A percentile compares a stretch with the other conserved stretches of the same genome.
Conservation (phyloP, 2,113 vertebrate species). For the Sceloporus tristichus region DNA sequence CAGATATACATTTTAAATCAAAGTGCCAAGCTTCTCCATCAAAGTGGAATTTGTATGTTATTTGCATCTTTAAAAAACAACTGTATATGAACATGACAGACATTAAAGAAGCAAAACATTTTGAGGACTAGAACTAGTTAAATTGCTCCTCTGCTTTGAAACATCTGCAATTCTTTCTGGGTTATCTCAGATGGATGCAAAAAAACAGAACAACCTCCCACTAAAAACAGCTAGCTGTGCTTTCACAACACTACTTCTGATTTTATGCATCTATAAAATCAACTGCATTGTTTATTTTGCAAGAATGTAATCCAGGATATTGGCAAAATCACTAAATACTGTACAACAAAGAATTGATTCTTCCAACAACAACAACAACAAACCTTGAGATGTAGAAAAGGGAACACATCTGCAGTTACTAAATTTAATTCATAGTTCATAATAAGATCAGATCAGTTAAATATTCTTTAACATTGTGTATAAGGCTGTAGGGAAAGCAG, state of each 20-base stretch:
- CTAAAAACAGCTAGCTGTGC: not conserved
- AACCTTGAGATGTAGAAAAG: not conserved
- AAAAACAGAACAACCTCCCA: conserved; percentile 45
- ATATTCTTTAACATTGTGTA: conserved; percentile 22
- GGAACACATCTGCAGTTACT: conserved; percentile 11
- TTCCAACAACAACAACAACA: not conserved
- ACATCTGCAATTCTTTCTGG: conserved; percentile 34
- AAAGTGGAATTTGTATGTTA: conserved; percentile 3
- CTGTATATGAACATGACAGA: conserved; percentile 24
- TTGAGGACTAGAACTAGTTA: conserved; percentile 33
- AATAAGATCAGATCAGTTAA: conserved; percentile 19
- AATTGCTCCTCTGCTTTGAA: conserved; percentile 51
- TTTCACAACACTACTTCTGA: conserved; percentile 25
- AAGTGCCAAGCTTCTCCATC: not conserved
- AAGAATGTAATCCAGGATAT: not conserved
- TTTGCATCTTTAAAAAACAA: conserved; percentile 46
- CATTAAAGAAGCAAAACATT: conserved; percentile 46
- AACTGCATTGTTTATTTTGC: not conserved
- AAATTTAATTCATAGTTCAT: conserved; percentile 32
- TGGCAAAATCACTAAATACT: not conserved
- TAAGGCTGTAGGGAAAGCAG: conserved; percentile 36
- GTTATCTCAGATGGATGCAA: conserved; percentile 27
- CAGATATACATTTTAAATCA: not conserved
- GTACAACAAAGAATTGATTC: not conserved
- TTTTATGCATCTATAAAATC: conserved; percentile 34